Evolutionary conservation across 2,113 vertebrate species (phyloP), one percentile per base, ranked within the genome.

Genomic region (Galemys pyrenaicus): DNA sequence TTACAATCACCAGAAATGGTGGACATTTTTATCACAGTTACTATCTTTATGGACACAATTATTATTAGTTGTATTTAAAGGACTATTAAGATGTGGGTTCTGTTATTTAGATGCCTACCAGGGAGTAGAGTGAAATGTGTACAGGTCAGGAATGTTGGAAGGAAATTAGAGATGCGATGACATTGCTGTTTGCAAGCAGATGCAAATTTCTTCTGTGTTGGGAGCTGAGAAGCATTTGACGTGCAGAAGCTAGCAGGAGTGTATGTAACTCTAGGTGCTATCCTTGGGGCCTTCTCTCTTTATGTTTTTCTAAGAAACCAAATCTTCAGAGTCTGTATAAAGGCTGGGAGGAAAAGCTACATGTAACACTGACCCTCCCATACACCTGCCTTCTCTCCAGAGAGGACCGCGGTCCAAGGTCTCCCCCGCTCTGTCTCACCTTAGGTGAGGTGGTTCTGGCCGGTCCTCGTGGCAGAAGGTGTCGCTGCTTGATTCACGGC

Each of bases 401-500:
- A 39, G 67, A 85, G 35, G 35, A 26, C 0, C 0, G 9, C 4
- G 12, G 26, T 54, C 4, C 15, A 35, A 35, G 6, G 12, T 39
- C 70, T n/a, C 39, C 4, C 0, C 54, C 3, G 46, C n/a, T 62
- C 78, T 12, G 19, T 16, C 54, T 6, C 26, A 20, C 32, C 44
- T 85, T 35, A 28, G 24, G 41, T 73, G 39, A 8, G 16, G 9
- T 58, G 10, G 17, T 13, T 37, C 5, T 20, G 24, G 22, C 64
- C 70, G 84, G 75, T 91, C 89, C 28, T 0, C 7, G 46, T 81
- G 89, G 90, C 62, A 46, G 97, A 95, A 98, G 84, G 78, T 96
- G 98, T 97, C 98, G 98, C 98, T 96, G 96, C 96, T 97, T 97
- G 98, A 98, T 98, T 98, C 97, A 90, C 97, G 98, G 95, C 98